Evolutionary conservation across 2,113 vertebrate genomes (phyloP).

Genomic region (Scolopax mira): DNA sequence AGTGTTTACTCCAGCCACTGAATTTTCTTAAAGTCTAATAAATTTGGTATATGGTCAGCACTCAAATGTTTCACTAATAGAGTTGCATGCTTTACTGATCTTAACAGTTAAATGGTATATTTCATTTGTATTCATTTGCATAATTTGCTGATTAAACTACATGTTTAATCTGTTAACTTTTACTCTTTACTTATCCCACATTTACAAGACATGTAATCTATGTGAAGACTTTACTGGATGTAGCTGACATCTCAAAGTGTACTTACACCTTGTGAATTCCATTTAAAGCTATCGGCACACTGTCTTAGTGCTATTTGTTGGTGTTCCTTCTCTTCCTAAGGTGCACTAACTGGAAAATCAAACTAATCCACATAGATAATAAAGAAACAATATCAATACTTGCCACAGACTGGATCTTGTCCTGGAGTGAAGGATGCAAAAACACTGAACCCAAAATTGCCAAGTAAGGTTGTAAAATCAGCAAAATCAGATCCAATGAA

Average conservation of each 20-base stretch:
- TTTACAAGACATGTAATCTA: slow-evolving; percentile 62
- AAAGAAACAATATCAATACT: background rate
- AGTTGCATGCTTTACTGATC: slow-evolving; percentile 60
- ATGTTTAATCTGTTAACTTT: slow-evolving; percentile 71
- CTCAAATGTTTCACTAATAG: slow-evolving; percentile 50
- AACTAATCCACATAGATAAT: background rate
- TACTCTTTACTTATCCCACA: slow-evolving; percentile 51
- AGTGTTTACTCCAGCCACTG: background rate
- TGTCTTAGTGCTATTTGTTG: background rate
- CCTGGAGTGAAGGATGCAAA: background rate
- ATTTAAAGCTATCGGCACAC: background rate
- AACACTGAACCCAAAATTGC: background rate
- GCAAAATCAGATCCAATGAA: background rate
- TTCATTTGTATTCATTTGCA: slow-evolving; percentile 69
- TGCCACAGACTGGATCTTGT: background rate
- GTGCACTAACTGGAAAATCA: background rate
- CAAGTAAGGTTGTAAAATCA: background rate
- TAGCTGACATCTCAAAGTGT: slow-evolving; percentile 13
- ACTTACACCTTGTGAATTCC: background rate
- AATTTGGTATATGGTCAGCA: background rate
- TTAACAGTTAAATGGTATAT: slow-evolving; percentile 57
- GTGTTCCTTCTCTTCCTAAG: background rate
- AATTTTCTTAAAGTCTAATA: slow-evolving; percentile 1
- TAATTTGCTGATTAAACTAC: slow-evolving; percentile 72
- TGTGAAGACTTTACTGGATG: background rate